Conservation (phyloP, 2,113 vertebrate genomes). For the Euleptes europaea region DNA sequence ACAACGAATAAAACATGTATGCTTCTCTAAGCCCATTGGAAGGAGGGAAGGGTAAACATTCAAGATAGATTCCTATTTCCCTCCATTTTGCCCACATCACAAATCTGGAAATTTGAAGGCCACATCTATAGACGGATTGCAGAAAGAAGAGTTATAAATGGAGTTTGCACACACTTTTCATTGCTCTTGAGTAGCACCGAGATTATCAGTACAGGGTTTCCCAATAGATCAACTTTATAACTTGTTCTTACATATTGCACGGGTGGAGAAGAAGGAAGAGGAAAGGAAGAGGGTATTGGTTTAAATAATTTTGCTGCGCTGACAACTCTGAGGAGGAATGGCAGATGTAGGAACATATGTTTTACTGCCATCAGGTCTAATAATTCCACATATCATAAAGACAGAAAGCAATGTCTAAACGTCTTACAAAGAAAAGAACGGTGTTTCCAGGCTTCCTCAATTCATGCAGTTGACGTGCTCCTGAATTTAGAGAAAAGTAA, state of each 20-base stretch:
- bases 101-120: too few species aligned
- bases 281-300: background rate
- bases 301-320: background rate
- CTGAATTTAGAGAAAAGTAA: background rate
- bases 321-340: background rate
- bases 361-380: background rate
- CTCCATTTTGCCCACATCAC: too few species aligned
- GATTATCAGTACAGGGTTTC: background rate
- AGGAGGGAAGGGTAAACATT: too few species aligned
- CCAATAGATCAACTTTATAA: background rate
- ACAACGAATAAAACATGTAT: too few species aligned
- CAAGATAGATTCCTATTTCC: too few species aligned
- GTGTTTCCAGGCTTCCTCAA: background rate
- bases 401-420: background rate
- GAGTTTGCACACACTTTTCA: background rate
- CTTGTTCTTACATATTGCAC: background rate
- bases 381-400: background rate
- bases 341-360: background rate
- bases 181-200: background rate
- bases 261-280: background rate
- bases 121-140: too few species aligned
- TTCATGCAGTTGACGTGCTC: background rate
- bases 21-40: too few species aligned
- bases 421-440: background rate
- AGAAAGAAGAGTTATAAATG: too few species aligned